Evolutionary conservation across 2,113 vertebrate genomes (phyloP), one percentile per base, ranked within the genome.

Genomic region (mouse (Mus musculus)): DNA sequence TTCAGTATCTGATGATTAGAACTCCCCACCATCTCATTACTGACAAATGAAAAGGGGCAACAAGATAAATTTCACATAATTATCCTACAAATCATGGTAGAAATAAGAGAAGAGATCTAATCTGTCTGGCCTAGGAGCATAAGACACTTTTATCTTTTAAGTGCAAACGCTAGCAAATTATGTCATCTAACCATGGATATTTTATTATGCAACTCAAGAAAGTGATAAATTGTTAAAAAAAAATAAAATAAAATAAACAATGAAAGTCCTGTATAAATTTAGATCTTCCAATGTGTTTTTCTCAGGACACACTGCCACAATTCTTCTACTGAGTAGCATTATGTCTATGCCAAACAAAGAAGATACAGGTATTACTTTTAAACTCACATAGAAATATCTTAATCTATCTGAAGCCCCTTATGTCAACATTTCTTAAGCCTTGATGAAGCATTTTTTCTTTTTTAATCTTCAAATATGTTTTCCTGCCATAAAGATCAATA

Each of bases 111-210:
- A 73, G 39, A 67, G 5, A 78, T 69, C 0, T 33, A 65, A 93
- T 77, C 28, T 77, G 24, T 54, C 33, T 94, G 17, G n/a, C 16
- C 19, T 84, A 14, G 85, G 80, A 80, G 46, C 89, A 81, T 73
- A 95, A 91, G n/a, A 89, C 13, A 16, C n/a, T 88, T 91, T 92
- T 52, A 90, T 36, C 14, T 90, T 94, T 33, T 65, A 84, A 71
- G 4, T 81, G 65, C 46, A 95, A 94, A 67, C 9, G 63, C 16
- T 30, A 80, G n/a, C 52, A 39, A 91, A 46, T 36, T 72, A n/a
- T 69, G 71, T 85, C 52, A 54, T 17, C 9, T 67, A 78, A 65
- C 13, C 36, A 12, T 5, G 3, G 3, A 13, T 71, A 73, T 75
- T 93, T 73, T 77, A n/a, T 59, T 59, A 46, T 13, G 8, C n/a